Conservation (phyloP, 2,113 vertebrate species). For the Pomatorhinus ruficollis region DNA sequence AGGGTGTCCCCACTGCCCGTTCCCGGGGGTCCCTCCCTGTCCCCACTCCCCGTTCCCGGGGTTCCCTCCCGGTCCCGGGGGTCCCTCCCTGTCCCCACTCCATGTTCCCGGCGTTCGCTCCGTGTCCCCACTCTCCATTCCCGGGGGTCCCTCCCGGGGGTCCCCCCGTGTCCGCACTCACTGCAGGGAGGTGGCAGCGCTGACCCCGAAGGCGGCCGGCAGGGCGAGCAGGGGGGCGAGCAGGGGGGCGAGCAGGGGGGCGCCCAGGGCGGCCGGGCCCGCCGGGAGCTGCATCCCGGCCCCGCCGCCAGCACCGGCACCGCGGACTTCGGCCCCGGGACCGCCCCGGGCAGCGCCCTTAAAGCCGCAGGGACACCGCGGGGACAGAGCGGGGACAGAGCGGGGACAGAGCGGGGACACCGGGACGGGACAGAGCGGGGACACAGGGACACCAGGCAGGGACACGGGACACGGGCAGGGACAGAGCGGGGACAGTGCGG, state of each 20-base stretch:
- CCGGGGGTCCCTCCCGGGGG: no score
- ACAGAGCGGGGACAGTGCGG: not conserved
- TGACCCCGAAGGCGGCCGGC: not conserved
- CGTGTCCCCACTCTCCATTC: not conserved
- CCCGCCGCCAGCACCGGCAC: not conserved
- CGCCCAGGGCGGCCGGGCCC: not conserved
- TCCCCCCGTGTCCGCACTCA: not conserved
- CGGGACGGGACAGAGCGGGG: no score
- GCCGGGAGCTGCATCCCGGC: not conserved
- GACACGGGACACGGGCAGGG: no score
- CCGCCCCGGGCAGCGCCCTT: not conserved
- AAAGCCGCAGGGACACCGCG: not conserved
- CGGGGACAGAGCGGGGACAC: no score
- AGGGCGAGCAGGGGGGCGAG: not conserved
- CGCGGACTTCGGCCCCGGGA: not conserved
- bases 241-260: not conserved
- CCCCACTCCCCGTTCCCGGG: not conserved
- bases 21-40: no score
- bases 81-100: no score
- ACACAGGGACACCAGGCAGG: no score
- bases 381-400: not conserved
- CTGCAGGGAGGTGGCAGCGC: not conserved
- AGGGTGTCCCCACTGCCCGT: no score
- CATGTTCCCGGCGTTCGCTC: no score
- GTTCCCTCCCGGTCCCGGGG: no score